phyloP scores from a whole-genome alignment of 2,113 vertebrate species.

The Ardeotis arabs region DNA sequence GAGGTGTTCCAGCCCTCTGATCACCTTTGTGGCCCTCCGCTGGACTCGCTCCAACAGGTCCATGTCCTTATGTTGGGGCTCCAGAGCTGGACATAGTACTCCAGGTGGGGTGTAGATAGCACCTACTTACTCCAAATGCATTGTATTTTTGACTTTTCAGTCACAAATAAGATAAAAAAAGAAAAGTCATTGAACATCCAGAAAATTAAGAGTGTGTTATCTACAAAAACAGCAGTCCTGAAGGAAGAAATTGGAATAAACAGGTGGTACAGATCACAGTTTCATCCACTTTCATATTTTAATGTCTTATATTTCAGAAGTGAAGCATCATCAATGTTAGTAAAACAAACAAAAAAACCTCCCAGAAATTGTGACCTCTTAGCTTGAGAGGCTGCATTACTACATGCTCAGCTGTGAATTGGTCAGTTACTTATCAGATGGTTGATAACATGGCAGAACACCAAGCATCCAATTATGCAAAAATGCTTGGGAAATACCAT shows the following conservation, averaged over 20 bases:
- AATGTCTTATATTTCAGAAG: background rate
- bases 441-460: background rate
- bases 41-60: no score
- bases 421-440: background rate
- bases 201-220: background rate
- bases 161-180: background rate
- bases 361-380: background rate
- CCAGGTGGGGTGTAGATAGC: background rate
- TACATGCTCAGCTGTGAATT: background rate
- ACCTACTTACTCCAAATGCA: background rate
- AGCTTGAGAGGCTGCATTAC: background rate
- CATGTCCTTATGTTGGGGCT: no score
- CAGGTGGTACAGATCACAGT: background rate
- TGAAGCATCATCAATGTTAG: background rate
- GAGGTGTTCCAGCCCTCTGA: no score
- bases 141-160: background rate
- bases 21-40: no score
- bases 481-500: background rate
- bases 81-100: no score
- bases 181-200: background rate
- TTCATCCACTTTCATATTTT: background rate
- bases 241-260: background rate
- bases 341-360: background rate
- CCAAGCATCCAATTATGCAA: background rate
- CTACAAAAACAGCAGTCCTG: background rate